Evolutionary conservation across 2,113 vertebrate genomes (phyloP).

Genomic region (Tor tambroides): DNA sequence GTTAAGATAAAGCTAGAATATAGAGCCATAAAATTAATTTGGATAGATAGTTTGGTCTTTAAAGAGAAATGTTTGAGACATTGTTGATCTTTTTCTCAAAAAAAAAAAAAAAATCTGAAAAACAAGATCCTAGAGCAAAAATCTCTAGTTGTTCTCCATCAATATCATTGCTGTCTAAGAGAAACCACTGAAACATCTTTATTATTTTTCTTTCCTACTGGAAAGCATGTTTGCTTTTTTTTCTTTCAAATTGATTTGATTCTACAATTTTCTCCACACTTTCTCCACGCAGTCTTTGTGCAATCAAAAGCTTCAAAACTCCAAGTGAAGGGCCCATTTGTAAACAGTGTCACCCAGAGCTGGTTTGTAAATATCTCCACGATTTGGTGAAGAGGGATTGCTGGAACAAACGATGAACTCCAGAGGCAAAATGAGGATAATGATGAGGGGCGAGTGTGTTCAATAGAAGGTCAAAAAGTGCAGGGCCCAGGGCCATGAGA

Average conservation of each 20-base stretch:
- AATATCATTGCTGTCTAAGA: background rate
- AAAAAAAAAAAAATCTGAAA: background rate
- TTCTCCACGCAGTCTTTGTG: background rate
- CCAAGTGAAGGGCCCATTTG: slow-evolving; percentile 29
- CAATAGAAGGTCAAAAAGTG: slow-evolving; percentile 74
- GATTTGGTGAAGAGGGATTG: slow-evolving; percentile 41
- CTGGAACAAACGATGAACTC: slow-evolving; percentile 54
- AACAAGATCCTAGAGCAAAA: background rate
- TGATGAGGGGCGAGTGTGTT: slow-evolving; percentile 73
- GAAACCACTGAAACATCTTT: no score
- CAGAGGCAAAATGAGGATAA: slow-evolving; percentile 64
- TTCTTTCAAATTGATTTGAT: background rate
- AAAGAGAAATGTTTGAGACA: background rate
- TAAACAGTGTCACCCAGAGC: slow-evolving; percentile 33
- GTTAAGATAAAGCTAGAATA: background rate
- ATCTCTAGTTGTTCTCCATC: background rate
- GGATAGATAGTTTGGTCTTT: background rate
- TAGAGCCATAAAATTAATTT: background rate
- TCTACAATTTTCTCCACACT: background rate
- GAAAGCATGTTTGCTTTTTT: background rate
- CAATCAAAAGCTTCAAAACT: slow-evolving; percentile 7
- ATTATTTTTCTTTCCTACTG: background rate
- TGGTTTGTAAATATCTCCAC: slow-evolving; percentile 50
- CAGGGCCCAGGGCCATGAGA: slow-evolving; percentile 64
- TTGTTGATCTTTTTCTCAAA: background rate